phyloP scores from a whole-genome alignment of 2,113 vertebrate genomes.

The Ovibos moschatus region DNA sequence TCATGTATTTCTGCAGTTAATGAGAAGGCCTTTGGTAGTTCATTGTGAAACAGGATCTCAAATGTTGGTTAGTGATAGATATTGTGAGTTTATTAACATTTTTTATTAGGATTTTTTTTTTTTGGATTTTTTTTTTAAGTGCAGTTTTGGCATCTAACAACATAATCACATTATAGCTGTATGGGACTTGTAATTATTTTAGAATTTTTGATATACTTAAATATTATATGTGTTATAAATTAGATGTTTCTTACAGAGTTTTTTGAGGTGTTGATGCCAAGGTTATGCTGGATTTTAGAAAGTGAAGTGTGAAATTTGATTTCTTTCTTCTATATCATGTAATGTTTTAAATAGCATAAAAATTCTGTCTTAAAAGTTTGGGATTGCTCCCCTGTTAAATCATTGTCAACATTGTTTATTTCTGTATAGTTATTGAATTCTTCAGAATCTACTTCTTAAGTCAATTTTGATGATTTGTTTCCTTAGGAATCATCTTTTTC shows the following conservation, averaged over 20 bases:
- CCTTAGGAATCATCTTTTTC: background rate
- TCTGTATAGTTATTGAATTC: background rate
- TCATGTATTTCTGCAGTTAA: background rate
- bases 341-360: background rate
- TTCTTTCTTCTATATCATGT: background rate
- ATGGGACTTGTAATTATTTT: background rate
- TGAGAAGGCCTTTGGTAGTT: background rate
- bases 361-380: background rate
- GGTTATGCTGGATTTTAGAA: background rate
- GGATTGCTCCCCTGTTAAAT: background rate
- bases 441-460: background rate
- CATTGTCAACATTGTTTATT: background rate
- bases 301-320: background rate
- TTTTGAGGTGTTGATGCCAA: background rate
- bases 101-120: background rate
- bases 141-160: background rate
- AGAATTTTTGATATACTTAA: background rate
- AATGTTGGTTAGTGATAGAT: background rate
- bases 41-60: background rate
- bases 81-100: background rate
- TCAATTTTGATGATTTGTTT: constrained; percentile 47
- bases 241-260: background rate
- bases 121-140: background rate
- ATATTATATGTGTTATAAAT: background rate
- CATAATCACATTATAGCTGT: background rate